Percentiles rank a stretch among this genome's conserved stretches.
Evolutionary conservation across 2,888 invertebrate species (phyloP).

Genomic region (Falcaria lacertinaria): DNA sequence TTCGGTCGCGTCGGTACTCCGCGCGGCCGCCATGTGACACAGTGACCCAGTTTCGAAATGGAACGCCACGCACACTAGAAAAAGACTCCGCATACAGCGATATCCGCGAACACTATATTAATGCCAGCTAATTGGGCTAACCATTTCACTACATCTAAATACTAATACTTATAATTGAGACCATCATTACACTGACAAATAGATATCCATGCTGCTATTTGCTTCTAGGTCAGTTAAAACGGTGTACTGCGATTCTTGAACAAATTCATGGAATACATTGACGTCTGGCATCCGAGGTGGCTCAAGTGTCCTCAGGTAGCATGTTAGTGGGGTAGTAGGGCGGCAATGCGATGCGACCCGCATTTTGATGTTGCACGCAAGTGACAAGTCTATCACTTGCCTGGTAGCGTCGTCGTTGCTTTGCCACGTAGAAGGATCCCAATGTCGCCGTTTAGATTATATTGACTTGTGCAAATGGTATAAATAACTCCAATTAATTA

Average conservation of each 20-base stretch:
- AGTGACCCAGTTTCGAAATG: slow-evolving; percentile 77
- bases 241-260: neutral
- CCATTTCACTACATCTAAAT: slow-evolving; percentile 26
- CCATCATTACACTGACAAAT: neutral
- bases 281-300: neutral
- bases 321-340: slow-evolving; percentile 45
- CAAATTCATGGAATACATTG: neutral
- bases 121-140: slow-evolving; percentile 43
- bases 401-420: slow-evolving; percentile 8
- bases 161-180: slow-evolving; percentile 2
- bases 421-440: slow-evolving; percentile 12
- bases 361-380: slow-evolving; percentile 58
- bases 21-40: slow-evolving; percentile 72
- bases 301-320: slow-evolving; percentile 19
- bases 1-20: slow-evolving; percentile 62
- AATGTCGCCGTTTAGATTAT: slow-evolving; percentile 9
- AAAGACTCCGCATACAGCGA: slow-evolving; percentile 47
- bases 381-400: slow-evolving; percentile 8
- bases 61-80: slow-evolving; percentile 70
- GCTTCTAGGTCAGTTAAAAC: neutral
- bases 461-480: too few relatives aligned
- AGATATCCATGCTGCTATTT: neutral
- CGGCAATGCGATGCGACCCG: slow-evolving; percentile 37
- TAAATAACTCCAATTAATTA: too few relatives aligned
- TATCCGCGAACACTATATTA: slow-evolving; percentile 32